Conservation (phyloP, 2,888 invertebrate species). For the Heteromurus nitidus region DNA sequence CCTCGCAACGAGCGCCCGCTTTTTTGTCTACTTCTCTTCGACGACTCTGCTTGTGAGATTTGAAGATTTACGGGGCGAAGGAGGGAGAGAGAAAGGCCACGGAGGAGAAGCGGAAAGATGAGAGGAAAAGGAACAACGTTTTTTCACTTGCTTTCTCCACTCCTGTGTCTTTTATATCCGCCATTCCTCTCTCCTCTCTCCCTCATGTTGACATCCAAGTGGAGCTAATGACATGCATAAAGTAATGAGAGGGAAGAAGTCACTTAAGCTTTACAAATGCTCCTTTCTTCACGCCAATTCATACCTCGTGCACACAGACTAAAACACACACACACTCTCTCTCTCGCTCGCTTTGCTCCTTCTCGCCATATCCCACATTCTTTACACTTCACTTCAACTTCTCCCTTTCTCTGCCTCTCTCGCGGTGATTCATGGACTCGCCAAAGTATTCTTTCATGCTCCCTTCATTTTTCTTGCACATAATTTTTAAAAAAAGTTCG, state of each 20-base stretch:
- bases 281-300: conserved; percentile 24
- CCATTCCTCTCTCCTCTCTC: conserved; percentile 7
- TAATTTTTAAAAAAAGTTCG: not conserved
- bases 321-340: not conserved
- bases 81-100: no score
- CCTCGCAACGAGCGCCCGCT: no score
- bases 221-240: conserved; percentile 62
- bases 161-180: not conserved
- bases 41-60: conserved; percentile 55
- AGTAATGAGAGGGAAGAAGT: conserved; percentile 50
- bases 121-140: no score
- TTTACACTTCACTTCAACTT: not conserved
- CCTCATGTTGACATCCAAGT: conserved; percentile 59
- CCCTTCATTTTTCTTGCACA: not conserved
- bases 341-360: no score
- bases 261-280: conserved; percentile 43
- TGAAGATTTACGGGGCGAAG: conserved; percentile 48
- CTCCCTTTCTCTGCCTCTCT: not conserved
- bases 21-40: no score
- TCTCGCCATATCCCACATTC: no score
- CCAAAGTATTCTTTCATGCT: not conserved
- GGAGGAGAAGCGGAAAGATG: no score
- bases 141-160: not conserved
- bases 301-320: not conserved
- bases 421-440: conserved; percentile 15